A percentile compares a stretch with the other conserved stretches of the same genome.
phyloP scores from a whole-genome alignment of 2,888 invertebrate species.

The Amaurobius ferox region DNA sequence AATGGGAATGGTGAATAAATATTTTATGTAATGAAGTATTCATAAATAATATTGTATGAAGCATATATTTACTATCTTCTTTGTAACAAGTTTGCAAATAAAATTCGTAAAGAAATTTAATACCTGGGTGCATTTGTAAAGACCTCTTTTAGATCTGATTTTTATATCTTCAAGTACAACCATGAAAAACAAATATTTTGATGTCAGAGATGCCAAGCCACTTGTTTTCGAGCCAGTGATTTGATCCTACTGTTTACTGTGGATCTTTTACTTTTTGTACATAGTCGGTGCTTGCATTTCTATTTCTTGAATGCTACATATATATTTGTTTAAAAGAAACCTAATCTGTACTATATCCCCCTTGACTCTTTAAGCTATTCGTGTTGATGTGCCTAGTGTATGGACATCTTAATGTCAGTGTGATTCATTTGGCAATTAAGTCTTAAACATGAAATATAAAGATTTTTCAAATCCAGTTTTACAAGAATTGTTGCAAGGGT shows the following conservation, averaged over 20 bases:
- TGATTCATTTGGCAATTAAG: background rate
- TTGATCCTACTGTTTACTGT: constrained; percentile 10
- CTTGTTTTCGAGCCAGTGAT: constrained; percentile 10
- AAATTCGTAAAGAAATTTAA: constrained; percentile 46
- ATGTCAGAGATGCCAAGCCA: constrained; percentile 7
- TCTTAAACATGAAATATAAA: too few relatives aligned
- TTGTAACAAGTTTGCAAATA: constrained; percentile 50
- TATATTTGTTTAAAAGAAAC: background rate
- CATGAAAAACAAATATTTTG: background rate
- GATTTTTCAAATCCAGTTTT: too few relatives aligned
- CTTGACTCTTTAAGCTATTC: background rate
- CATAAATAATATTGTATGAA: constrained; percentile 49
- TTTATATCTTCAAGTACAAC: constrained; percentile 20
- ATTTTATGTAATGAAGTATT: constrained; percentile 54
- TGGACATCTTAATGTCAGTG: background rate
- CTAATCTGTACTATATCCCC: background rate
- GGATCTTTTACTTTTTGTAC: constrained; percentile 36
- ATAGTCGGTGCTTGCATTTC: constrained; percentile 57
- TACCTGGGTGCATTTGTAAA: constrained; percentile 30
- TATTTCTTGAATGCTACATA: constrained; percentile 2
- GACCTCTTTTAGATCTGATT: constrained; percentile 52
- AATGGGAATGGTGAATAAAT: constrained; percentile 20
- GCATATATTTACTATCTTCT: constrained; percentile 41
- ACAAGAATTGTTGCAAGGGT: too few relatives aligned
- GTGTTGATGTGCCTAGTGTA: background rate